A percentile compares a stretch with the other conserved stretches of the same genome.
Conservation (phyloP, 1,140 invertebrate genomes). For the Epicauta chinensis region DNA sequence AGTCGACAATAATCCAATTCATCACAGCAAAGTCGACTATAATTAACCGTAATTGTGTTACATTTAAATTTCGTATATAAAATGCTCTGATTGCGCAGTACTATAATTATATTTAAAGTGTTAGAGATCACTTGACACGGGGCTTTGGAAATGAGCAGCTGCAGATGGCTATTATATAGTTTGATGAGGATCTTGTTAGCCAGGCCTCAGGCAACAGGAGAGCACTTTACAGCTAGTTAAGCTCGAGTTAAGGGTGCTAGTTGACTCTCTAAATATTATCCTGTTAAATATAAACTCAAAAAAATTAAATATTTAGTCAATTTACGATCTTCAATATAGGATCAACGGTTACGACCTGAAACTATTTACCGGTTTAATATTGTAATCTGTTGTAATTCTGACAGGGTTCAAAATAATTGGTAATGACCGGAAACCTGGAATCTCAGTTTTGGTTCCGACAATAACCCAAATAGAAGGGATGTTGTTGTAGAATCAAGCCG, state of each 20-base stretch:
- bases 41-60: conserved; percentile 4
- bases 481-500: too few species aligned
- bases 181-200: not conserved
- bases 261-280: too few species aligned
- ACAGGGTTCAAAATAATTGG: not conserved
- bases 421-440: conserved; percentile 19
- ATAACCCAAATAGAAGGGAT: too few species aligned
- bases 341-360: too few species aligned
- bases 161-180: conserved; percentile 7
- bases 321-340: too few species aligned
- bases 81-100: not conserved
- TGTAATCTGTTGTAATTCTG: too few species aligned
- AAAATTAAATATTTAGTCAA: too few species aligned
- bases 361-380: too few species aligned
- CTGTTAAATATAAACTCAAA: too few species aligned
- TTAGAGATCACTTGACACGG: conserved; percentile 2
- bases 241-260: not conserved
- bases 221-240: not conserved
- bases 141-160: conserved; percentile 15
- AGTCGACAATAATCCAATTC: conserved; percentile 8
- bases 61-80: conserved; percentile 1
- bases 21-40: not conserved
- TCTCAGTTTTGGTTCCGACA: conserved; percentile 4
- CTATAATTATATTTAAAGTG: conserved; percentile 7
- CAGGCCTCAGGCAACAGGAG: not conserved